Evolutionary conservation across 2,797 vertebrate species (phyloP).

Genomic region (Galago senegalensis): DNA sequence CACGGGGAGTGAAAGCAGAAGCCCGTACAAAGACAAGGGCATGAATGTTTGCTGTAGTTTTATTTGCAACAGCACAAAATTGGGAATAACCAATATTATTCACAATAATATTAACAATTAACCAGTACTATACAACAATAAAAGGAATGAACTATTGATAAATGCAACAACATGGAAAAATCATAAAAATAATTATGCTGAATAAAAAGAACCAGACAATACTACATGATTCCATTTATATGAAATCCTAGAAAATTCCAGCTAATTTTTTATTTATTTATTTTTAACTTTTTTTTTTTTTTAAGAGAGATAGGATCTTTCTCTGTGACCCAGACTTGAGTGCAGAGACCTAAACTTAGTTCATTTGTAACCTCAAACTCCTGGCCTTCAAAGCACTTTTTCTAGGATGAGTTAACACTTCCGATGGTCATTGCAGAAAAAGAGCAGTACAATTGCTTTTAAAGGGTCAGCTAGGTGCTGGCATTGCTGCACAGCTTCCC

Average conservation of each 20-base stretch:
- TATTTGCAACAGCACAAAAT: background rate
- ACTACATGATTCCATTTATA: background rate
- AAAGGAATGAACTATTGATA: background rate
- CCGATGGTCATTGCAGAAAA: too few species aligned
- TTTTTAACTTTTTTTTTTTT: background rate
- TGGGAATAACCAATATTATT: background rate
- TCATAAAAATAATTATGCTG: background rate
- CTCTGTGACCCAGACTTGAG: background rate
- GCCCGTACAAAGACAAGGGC: background rate
- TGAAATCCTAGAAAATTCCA: background rate
- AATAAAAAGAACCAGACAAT: background rate
- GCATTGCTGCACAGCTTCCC: too few species aligned
- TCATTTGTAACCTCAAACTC: background rate
- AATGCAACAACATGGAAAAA: background rate
- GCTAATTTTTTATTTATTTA: background rate
- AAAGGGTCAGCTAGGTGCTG: too few species aligned
- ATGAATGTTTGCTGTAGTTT: background rate
- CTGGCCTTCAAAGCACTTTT: background rate
- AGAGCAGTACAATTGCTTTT: too few species aligned
- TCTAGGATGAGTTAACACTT: too few species aligned
- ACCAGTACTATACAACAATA: background rate
- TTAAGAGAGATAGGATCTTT: background rate
- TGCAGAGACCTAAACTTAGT: background rate
- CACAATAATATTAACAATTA: too few species aligned
- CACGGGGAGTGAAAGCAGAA: background rate